Evolutionary conservation across 2,797 vertebrate genomes (phyloP).

Genomic region (Myotis pilosus): DNA sequence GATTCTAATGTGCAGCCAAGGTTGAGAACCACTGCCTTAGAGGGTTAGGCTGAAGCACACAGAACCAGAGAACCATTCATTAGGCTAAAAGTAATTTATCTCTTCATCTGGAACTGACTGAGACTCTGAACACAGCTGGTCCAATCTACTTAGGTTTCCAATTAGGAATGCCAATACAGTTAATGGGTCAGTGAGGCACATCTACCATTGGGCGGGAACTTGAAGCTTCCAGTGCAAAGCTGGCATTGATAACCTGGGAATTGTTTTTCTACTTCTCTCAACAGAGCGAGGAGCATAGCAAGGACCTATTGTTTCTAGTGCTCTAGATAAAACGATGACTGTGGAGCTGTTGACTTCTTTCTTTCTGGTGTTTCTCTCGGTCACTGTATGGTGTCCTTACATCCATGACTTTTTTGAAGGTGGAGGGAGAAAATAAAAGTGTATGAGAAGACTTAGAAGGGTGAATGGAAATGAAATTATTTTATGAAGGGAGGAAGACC

Average conservation of each 20-base stretch:
- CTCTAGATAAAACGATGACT: not conserved
- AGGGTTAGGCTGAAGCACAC: not conserved
- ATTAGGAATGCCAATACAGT: not conserved
- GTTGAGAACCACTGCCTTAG: no score
- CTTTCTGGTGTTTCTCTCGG: not conserved
- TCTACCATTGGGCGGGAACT: not conserved
- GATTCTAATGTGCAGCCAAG: no score
- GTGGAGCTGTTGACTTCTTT: not conserved
- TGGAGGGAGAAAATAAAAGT: not conserved
- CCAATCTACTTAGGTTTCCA: not conserved
- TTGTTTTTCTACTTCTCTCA: not conserved
- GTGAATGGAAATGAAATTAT: not conserved
- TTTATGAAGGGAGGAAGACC: not conserved
- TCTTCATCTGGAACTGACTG: conserved; percentile 6
- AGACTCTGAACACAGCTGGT: not conserved
- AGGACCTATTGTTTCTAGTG: not conserved
- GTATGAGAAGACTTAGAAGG: not conserved
- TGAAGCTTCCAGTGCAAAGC: not conserved
- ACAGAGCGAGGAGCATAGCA: not conserved
- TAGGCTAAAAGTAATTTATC: not conserved
- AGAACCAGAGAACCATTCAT: not conserved
- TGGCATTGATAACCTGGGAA: not conserved
- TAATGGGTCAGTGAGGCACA: not conserved
- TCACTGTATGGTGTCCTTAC: not conserved
- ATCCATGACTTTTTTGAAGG: not conserved